Conservation (phyloP, 2,888 invertebrate species). For the Trichacis sp. region DNA sequence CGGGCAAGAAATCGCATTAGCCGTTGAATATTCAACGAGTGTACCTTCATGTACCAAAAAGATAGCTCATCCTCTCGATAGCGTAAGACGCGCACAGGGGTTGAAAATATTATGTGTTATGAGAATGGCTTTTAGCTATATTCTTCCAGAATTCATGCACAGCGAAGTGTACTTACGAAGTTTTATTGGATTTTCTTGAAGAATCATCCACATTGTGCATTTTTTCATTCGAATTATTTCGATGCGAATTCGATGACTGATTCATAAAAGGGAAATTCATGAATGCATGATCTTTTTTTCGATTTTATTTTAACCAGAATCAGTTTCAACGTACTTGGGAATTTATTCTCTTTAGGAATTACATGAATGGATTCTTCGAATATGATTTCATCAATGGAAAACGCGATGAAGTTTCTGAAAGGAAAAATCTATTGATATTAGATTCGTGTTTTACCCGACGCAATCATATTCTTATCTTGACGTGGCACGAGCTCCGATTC, state of each 20-base stretch:
- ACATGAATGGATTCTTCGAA: constrained; percentile 1
- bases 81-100: constrained; percentile 14
- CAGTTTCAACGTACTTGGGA: not conserved
- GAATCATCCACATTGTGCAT: not conserved
- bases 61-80: constrained; percentile 28
- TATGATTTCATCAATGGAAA: not conserved
- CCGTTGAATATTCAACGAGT: constrained; percentile 30
- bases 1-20: constrained; percentile 22
- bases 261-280: not conserved
- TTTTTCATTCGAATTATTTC: not conserved
- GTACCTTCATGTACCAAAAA: constrained; percentile 25
- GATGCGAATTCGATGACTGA: too few relatives aligned
- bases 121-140: constrained; percentile 15
- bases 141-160: constrained; percentile 19
- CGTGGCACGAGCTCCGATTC: too few relatives aligned
- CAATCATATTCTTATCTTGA: too few relatives aligned
- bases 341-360: not conserved
- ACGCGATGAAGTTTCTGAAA: constrained; percentile 4
- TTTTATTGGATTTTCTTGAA: constrained; percentile 18
- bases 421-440: constrained; percentile 7
- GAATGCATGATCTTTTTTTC: not conserved
- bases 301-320: not conserved
- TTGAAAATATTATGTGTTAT: constrained; percentile 25
- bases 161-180: not conserved
- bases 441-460: not conserved